Base-by-base conservation (phyloP, 2,113 vertebrate species). In the Neodon shergylaensis region DNA sequence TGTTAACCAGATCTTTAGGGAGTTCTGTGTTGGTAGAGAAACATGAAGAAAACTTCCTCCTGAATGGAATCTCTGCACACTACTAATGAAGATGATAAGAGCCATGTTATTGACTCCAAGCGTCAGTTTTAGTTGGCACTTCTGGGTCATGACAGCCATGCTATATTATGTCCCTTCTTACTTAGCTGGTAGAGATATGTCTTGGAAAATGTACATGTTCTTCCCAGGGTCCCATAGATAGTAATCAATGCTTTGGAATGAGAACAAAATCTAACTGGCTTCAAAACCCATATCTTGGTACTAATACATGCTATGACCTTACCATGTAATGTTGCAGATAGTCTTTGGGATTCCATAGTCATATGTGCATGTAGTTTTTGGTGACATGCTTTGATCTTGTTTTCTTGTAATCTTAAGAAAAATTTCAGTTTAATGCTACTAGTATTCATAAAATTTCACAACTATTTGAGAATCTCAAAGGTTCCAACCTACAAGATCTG, bases 21-120 rank as follows among this genome's bases (percentile, higher is more conserved):
- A 97, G 61, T 87, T 86, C 90, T 82, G 42, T 87, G 66, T 97
- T 88, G 12, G 90, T 95, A 54, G 81, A 90, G 79, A 95, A 92
- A 83, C 24, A 39, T 70, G 94, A 96, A 95, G 89, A 79, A 97
- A 97, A 90, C 39, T 54, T 54, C 14, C 0, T 96, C 90, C 49
- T 83, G 87, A 87, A 68, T 16, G 0, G 28, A n/a, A 95, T 93
- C 54, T 85, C 39, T 92, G 83, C 21, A 77, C 89, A 78, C 92
- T 86, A 88, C 96, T 91, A 82, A 70, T 92, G 21, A 76, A 96
- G 88, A 91, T 92, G 95, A 5, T 63, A 63, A 81, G 81, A 52
- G 5, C 85, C 42, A 26, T 93, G 72, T 54, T 52, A 61, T 10
- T 52, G 65, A 85, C 12, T 72, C n/a, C 49, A 70, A 66, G 73